Percentiles rank a stretch among this genome's conserved stretches.
Conservation (phyloP, 2,113 vertebrate genomes). For the Maccullochella peelii region DNA sequence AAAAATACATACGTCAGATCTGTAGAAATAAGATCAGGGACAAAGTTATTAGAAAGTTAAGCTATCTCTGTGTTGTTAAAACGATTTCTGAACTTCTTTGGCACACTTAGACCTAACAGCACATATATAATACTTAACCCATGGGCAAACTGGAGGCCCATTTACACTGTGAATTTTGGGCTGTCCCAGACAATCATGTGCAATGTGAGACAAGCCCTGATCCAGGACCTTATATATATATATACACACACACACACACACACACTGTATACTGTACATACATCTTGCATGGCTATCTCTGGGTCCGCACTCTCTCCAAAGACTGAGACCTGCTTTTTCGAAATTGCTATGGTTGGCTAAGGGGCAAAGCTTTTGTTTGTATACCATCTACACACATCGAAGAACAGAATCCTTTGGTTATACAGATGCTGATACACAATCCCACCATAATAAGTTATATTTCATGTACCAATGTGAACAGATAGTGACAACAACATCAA, state of each 20-base stretch:
- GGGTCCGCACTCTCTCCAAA: no score
- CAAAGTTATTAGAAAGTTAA: slow-evolving; percentile 1
- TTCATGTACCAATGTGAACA: slow-evolving; percentile 13
- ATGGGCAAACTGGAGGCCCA: background rate
- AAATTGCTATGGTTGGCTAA: background rate
- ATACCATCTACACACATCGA: background rate
- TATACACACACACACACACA: no score
- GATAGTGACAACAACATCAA: slow-evolving; percentile 25
- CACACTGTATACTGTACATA: background rate
- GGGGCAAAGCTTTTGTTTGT: background rate
- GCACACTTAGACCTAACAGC: background rate
- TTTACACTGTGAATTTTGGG: background rate
- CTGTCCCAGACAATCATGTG: no score
- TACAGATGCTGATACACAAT: slow-evolving; percentile 16
- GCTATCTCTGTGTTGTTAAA: background rate
- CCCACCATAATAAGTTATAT: background rate
- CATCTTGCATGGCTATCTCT: background rate
- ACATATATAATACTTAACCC: background rate
- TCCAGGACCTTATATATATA: no score
- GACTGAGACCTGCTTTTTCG: background rate
- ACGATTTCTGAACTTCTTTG: background rate
- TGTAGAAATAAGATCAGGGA: slow-evolving; percentile 3
- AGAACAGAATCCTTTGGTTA: background rate
- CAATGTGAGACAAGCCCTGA: no score
- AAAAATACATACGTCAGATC: slow-evolving; percentile 32